Base-by-base conservation (phyloP, 2,797 vertebrate genomes). In the Sitta carolinensis region DNA sequence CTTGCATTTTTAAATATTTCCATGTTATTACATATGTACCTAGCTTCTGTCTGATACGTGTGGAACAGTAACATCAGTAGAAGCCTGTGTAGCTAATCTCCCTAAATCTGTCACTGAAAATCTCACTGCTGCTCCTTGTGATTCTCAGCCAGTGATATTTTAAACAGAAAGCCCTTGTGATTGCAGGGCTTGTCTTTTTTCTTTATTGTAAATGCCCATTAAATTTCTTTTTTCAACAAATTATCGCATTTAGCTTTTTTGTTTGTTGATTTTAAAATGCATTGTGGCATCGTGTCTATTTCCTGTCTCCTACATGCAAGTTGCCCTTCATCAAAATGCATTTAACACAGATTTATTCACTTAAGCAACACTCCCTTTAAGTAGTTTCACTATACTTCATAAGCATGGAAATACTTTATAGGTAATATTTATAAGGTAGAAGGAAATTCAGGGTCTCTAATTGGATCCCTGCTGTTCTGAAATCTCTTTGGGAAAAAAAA, bases 391-490 rank as follows among this genome's bases (percentile, higher is more conserved):
- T 97, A 26, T 95, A 92, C 91, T 97, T 97, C 11, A 83, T 98
- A 97, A 97, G 96, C 96, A 86, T 97, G 97, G 97, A 96, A 97
- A 96, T 97, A 74, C 90, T 80, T 74, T 96, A 95, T 93, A 93
- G 94, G 89, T 95, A 96, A 93, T 97, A 95, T 97, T 97, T 97
- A 96, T 97, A 97, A 98, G 93, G 94, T 97, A 84, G 90, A 96
- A 97, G 69, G 84, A 96, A 97, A 97, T 97, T 90, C 92, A 94
- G 95, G 87, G 93, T 97, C 91, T 97, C 92, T 97, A 96, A 97
- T 96, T 95, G 95, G 93, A 97, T 88, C 73, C 94, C 80, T 96
- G 94, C 93, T 97, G 95, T 96, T 97, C 93, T 97, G 95, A 97
- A 97, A 93, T 97, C 81, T 95, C 93, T 97, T 96, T 23, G 81